Base-by-base conservation (phyloP, 2,113 vertebrate genomes). In the Paracyprichromis sp. region DNA sequence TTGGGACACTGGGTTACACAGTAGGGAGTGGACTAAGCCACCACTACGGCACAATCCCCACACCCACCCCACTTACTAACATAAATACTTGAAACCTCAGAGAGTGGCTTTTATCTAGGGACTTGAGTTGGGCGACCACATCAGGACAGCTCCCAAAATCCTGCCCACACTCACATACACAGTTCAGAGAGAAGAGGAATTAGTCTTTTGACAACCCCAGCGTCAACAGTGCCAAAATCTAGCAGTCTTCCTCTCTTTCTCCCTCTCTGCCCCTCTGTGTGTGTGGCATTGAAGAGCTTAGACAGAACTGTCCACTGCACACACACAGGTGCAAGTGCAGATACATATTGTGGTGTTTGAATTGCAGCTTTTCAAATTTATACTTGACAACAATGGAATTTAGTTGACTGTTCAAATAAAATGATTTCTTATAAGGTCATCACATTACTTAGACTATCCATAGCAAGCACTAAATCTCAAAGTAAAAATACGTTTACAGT, bases 11-110 rank as follows among this genome's bases (percentile, higher is more conserved):
- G 92, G 92, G 93, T 94, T 90, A 92, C 96, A 90, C 94, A 94
- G 95, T 95, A 95, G 95, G 94, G 93, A 96, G 94, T 84, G 50
- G 85, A 92, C 90, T 94, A 93, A 94, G 93, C 92, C 88, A 84
- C 87, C 52, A 92, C 71, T 85, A 88, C 84, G 86, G 83, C 38
- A 24, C 79, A 85, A 83, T 69, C 85, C 59, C 56, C 13, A 78
- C 73, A 76, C 57, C 47, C 56, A 88, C 82, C 76, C 87, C 82
- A 83, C 78, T 89, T 53, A 82, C 36, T 8, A 19, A 88, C 83
- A 88, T 85, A 90, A 69, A 88, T 7, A 71, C n/a, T 21, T 79
- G 2, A 6, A 86, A 93, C 92, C 91, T 92, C 93, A 92, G 91
- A 95, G 86, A 92, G 85, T 83, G 84, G 88, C 93, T 94, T 95